phyloP scores from a whole-genome alignment of 2,113 vertebrate genomes.

The Thunnus thynnus region DNA sequence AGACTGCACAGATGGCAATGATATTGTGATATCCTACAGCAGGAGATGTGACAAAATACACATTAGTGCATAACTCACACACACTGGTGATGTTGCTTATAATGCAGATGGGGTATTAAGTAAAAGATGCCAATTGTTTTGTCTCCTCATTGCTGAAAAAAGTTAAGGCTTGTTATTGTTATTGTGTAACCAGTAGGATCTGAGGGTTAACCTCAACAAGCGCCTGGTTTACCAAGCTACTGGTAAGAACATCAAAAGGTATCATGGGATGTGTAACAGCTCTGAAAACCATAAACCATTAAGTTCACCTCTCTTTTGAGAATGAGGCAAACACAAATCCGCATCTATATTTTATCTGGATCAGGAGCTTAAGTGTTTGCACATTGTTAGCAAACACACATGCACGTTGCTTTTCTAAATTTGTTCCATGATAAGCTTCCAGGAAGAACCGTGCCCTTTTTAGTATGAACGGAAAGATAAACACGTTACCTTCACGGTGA shows the following conservation, averaged over 20 bases:
- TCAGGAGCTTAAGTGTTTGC: constrained; percentile 9
- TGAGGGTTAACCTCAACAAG: constrained; percentile 4
- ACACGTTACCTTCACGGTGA: constrained; percentile 2
- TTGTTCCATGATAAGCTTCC: constrained; percentile 30
- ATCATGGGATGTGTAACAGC: neutral
- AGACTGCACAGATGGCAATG: too few species aligned
- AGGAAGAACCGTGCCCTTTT: neutral
- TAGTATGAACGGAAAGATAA: constrained; percentile 32
- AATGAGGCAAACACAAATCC: constrained; percentile 20
- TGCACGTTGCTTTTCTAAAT: neutral
- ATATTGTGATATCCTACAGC: too few species aligned
- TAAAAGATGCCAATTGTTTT: too few species aligned
- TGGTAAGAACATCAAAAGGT: too few species aligned
- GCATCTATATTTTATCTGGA: constrained; percentile 42
- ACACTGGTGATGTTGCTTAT: too few species aligned
- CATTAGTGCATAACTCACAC: too few species aligned
- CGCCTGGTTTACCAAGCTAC: neutral
- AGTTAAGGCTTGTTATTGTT: neutral
- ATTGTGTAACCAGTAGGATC: neutral
- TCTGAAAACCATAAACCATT: constrained; percentile 4
- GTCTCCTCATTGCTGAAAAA: neutral
- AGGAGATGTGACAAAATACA: too few species aligned
- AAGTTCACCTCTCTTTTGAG: neutral
- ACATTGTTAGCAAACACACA: constrained; percentile 3
- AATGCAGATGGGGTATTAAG: too few species aligned